Base-by-base conservation (phyloP, 1,140 invertebrate genomes). In the Apis dorsata region DNA sequence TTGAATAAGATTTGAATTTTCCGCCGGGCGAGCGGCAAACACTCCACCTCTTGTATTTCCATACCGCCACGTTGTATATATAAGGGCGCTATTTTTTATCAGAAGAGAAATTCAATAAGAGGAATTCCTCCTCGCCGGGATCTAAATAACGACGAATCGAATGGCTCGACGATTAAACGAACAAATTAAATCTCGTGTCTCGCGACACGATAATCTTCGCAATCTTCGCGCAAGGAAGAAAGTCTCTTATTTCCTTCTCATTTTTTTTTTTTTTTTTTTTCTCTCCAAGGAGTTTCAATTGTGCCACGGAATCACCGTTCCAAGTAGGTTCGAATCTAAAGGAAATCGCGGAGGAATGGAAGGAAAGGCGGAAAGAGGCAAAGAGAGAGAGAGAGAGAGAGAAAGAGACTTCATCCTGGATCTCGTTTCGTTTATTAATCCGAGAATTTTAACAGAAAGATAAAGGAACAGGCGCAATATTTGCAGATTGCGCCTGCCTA, bases 1-100 rank as follows among this genome's bases (percentile, higher is more conserved):
- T 86, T 85, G 85, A 84, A 84, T 86, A 81, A 71, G 60, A 81
- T 76, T 81, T 76, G 72, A 71, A 84, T 84, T 86, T 76, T 68
- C 71, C 60, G 11, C 4, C 15, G 24, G 24, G 34, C 34, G 57
- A 79, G 57, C 59, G 74, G 0, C 3, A 4, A 3, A 15, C 70
- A 53, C 19, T 55, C 28, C 24, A 65, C 24, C 34, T 2, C 34
- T 44, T 13, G 71, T 19, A 73, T 59, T 44, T 59, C 13, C 55
- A 59, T 59, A 53, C 2, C 34, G 0, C n/a, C 24, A 12, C n/a
- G 24, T 10, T 21, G 15, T 53, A 24, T n/a, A 9, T 28, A 53
- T 19, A 24, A 24, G 24, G 24, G 28, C 28, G 28, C 19, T 21
- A 12, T 60, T 60, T 81, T 74, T 60, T 81, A 12, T 70, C 17